Evolutionary conservation across 2,888 invertebrate species (phyloP), one percentile per base, ranked within the genome.

Genomic region (Eupithecia subfuscata): DNA sequence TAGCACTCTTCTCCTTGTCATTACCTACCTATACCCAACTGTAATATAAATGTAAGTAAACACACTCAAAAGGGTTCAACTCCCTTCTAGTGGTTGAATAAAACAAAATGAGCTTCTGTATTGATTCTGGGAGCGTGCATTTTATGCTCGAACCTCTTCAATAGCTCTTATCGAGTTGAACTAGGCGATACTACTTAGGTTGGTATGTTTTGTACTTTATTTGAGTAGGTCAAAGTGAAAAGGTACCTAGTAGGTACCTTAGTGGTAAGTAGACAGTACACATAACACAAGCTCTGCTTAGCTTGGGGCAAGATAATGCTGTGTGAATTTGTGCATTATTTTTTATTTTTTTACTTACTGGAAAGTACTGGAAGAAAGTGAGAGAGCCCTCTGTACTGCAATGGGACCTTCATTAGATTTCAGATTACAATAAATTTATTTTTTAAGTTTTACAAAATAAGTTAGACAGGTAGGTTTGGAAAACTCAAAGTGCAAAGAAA

Each of bases 31-130:
- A 43, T 43, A 68, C 68, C n/a, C 34, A 70, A 25, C 48, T 73
- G 70, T 60, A 70, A 82, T 83, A 83, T 84, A 85, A 87, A 87
- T 88, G 89, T 89, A 86, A 85, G 89, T 87, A 91, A 90, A 88
- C 87, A 91, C 89, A 82, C 91, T 90, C 87, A 86, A 91, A 92
- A 92, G 91, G 92, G 92, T 91, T 90, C 85, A 86, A 87, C 88
- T 88, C 86, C 86, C 86, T 87, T 86, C 84, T 86, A 89, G 90
- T 88, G 87, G 85, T 84, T 81, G 85, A 91, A 92, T 92, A 92
- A 91, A 92, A 92, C 91, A 89, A 91, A 92, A 92, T 91, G 92
- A 91, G 91, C 86, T 89, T 88, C 88, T 86, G 87, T 89, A 89
- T 91, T 89, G 89, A 90, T 91, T 89, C 88, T 81, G 83, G 85